A percentile compares a stretch with the other conserved stretches of the same genome.
Evolutionary conservation across 2,113 vertebrate genomes (phyloP).

Genomic region (Pelvicachromis taeniatus): DNA sequence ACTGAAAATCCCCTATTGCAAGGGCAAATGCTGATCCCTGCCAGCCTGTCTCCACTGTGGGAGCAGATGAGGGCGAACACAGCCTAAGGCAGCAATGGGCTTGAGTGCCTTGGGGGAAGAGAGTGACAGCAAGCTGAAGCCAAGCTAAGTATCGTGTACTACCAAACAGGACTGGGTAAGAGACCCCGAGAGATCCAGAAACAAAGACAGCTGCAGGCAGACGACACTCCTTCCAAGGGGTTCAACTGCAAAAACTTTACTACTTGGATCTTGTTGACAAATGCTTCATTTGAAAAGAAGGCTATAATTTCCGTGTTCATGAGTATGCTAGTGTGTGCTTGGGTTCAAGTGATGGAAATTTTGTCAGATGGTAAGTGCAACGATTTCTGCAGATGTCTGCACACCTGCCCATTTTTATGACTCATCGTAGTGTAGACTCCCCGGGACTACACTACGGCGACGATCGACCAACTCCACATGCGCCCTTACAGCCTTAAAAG

Average conservation of each 20-base stretch:
- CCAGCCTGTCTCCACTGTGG: background rate
- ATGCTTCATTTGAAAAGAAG: background rate
- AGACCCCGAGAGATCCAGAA: background rate
- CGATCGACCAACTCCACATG: background rate
- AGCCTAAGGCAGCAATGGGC: background rate
- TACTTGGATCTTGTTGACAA: background rate
- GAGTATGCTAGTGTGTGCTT: background rate
- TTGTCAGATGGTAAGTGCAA: background rate
- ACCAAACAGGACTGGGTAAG: background rate
- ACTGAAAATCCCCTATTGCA: background rate
- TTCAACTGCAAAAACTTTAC: background rate
- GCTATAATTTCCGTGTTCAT: background rate
- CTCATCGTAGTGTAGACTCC: background rate
- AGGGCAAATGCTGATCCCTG: background rate
- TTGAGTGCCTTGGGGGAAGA: background rate
- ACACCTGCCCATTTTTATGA: background rate
- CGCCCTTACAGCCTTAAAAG: background rate
- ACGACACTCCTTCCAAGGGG: background rate
- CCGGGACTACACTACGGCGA: background rate
- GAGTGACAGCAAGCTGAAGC: background rate
- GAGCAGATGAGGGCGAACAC: background rate
- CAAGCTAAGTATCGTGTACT: background rate
- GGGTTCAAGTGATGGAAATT: background rate
- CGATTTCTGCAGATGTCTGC: background rate
- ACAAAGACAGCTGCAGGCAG: background rate